phyloP scores from a whole-genome alignment of 2,113 vertebrate species.

The Phyllostomus hastatus region DNA sequence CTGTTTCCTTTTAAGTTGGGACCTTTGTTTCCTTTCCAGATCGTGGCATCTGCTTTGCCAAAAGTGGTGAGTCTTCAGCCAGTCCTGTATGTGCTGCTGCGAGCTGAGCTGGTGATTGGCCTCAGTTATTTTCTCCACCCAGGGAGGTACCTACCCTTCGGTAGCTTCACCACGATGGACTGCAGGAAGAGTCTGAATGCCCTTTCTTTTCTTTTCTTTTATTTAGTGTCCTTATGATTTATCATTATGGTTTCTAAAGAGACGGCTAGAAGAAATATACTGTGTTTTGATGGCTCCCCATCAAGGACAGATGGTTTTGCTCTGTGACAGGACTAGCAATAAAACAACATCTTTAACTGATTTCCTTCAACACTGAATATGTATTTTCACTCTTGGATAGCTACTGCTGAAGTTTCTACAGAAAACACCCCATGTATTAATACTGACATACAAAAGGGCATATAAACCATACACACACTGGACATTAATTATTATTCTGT shows the following conservation, averaged over 20 bases:
- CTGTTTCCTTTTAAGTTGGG: not conserved
- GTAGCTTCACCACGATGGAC: not conserved
- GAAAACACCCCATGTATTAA: not conserved
- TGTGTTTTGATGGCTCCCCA: not conserved
- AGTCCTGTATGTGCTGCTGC: not conserved
- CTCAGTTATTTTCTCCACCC: not conserved
- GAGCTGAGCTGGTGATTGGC: not conserved
- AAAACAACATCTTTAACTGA: not conserved
- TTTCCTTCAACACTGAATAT: not conserved
- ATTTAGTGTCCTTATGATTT: not conserved
- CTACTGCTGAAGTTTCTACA: not conserved
- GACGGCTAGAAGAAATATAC: not conserved
- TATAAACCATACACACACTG: not conserved
- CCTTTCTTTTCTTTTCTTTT: not conserved
- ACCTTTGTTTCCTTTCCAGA: constrained; percentile 4
- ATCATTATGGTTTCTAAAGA: not conserved
- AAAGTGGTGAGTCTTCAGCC: not conserved
- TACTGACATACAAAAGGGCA: not conserved
- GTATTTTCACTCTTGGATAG: not conserved
- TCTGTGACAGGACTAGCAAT: not conserved
- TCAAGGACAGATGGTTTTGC: not conserved
- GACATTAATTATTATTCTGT: not conserved
- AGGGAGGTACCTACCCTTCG: not conserved
- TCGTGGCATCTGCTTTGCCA: not conserved
- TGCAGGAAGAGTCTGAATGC: not conserved